Percentiles rank a stretch among this genome's conserved stretches.
These are phyloP conservation scores for Serranus cabrilla DNA, from an alignment of 2,797 vertebrate genomes.

Conservation along the genomic window DNA sequence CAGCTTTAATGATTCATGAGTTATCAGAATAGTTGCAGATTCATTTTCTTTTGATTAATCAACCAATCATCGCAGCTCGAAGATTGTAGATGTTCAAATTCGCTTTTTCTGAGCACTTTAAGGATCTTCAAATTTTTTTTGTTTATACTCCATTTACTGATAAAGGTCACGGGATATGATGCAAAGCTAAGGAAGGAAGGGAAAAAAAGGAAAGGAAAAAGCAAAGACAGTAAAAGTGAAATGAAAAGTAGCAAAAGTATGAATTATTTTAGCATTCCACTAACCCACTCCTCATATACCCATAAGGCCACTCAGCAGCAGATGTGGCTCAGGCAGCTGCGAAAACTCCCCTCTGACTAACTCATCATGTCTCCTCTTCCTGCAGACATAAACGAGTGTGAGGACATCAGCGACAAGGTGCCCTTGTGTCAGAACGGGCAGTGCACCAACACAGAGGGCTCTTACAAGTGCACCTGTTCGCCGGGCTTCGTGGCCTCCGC, in stretches of 20 bases:
- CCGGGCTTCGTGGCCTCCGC: slow-evolving; percentile 88
- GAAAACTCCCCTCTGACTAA: slow-evolving; percentile 50
- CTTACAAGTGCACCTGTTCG: slow-evolving; percentile 92
- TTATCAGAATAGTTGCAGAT: background rate
- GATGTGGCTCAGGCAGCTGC: slow-evolving; percentile 52
- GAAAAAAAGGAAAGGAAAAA: background rate
- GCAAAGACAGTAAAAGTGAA: slow-evolving; percentile 2
- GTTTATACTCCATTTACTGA: background rate
- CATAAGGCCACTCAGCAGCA: slow-evolving; percentile 47
- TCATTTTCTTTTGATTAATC: background rate
- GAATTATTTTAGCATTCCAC: slow-evolving; percentile 31
- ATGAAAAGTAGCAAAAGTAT: slow-evolving; percentile 36
- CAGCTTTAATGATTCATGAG: background rate
- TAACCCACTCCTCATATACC: slow-evolving; percentile 15
- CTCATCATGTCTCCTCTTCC: slow-evolving; percentile 33
- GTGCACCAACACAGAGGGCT: slow-evolving; percentile 94
- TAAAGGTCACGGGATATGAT: slow-evolving; percentile 4
- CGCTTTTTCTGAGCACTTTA: background rate
- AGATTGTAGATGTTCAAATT: background rate
- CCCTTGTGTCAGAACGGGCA: slow-evolving; percentile 89
- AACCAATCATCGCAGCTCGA: background rate
- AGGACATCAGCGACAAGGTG: slow-evolving; percentile 89
- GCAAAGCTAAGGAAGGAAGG: background rate
- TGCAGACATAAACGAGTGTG: slow-evolving; percentile 95
- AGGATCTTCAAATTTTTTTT: background rate